These are phyloP conservation scores for Saguinus imperator DNA, from an alignment of 2,113 vertebrate species.

Conservation along the genomic window DNA sequence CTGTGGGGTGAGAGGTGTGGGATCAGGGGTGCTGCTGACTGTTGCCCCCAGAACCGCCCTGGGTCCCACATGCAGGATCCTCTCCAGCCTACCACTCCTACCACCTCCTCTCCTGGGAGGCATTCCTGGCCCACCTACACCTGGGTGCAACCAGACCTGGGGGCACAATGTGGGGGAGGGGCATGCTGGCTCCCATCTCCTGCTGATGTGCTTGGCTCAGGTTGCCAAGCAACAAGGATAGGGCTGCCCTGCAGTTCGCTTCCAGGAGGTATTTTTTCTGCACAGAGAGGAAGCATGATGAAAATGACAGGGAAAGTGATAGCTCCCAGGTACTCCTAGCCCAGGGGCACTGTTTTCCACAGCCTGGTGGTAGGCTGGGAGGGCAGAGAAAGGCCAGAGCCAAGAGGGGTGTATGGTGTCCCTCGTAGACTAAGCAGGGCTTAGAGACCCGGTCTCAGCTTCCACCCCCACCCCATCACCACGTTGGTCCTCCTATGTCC, in stretches of 20 bases:
- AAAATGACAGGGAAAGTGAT: neutral
- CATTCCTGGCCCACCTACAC: neutral
- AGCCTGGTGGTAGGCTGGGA: neutral
- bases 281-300: neutral
- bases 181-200: neutral
- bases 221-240: constrained; percentile 41
- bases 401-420: neutral
- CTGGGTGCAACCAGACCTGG: neutral
- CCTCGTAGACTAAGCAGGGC: neutral
- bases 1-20: neutral
- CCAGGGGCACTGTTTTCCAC: neutral
- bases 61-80: neutral
- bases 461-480: neutral
- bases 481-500: neutral
- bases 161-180: neutral
- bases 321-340: neutral
- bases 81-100: neutral
- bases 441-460: neutral
- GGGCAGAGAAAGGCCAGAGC: neutral
- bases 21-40: neutral
- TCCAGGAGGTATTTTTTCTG: neutral
- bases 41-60: neutral
- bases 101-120: neutral
- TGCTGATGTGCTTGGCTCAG: neutral
- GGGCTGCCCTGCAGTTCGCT: neutral